These are phyloP conservation scores for Hypanus sabinus DNA, from an alignment of 2,113 vertebrate species.

Conservation along the genomic window DNA sequence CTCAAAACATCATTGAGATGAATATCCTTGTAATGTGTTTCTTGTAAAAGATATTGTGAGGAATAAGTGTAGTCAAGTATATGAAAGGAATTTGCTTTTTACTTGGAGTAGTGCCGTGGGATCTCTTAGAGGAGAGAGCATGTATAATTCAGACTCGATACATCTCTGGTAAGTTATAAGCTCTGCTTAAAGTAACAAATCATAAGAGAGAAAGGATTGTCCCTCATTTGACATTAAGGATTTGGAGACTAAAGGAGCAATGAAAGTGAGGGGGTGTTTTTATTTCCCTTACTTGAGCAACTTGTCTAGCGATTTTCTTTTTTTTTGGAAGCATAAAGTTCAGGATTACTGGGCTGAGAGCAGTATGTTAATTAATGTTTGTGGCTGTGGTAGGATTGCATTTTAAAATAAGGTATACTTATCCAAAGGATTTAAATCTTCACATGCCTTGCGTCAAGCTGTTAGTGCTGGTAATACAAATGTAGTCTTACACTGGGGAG, in stretches of 20 bases:
- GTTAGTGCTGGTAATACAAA: not conserved
- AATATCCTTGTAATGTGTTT: conserved; percentile 16
- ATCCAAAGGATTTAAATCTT: not conserved
- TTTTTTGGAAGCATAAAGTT: not conserved
- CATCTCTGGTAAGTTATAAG: not conserved
- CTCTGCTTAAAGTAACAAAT: not conserved
- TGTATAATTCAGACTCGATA: not conserved
- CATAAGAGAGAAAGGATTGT: not conserved
- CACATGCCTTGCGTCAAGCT: not conserved
- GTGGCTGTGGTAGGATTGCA: not conserved
- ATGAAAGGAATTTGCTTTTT: not conserved
- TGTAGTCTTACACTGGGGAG: not conserved
- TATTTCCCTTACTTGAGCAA: not conserved
- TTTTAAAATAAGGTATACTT: not conserved
- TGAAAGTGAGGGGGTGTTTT: not conserved
- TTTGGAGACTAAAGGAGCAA: not conserved
- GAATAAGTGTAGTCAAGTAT: not conserved
- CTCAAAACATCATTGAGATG: not conserved
- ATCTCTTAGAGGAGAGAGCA: not conserved
- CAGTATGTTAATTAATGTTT: conserved; percentile 19
- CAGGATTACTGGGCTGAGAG: not conserved
- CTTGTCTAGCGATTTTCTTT: not conserved
- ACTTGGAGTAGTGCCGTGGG: not conserved
- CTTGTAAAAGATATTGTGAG: not conserved
- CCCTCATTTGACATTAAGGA: not conserved